A percentile compares a stretch with the other conserved stretches of the same genome.
These are phyloP conservation scores for Linhomoeus sp. DNA, from an alignment of 2,888 invertebrate species.

Conservation along the genomic window DNA sequence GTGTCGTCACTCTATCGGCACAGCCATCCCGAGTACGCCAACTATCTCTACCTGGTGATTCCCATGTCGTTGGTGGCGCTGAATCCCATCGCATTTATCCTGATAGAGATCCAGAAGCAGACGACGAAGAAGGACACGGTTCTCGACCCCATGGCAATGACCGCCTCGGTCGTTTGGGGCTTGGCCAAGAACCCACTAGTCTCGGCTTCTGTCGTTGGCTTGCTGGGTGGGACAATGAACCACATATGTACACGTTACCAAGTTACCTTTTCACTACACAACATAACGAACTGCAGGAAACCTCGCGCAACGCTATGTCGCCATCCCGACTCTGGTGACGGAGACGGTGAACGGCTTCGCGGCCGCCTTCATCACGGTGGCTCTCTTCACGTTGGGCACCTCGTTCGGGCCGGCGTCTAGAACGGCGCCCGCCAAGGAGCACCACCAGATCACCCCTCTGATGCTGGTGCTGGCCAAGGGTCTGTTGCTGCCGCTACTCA, in stretches of 20 bases:
- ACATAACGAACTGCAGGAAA: neutral
- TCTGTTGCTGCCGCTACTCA: constrained; percentile 59
- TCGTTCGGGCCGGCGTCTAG: constrained; percentile 63
- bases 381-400: constrained; percentile 67
- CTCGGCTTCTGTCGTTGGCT: constrained; percentile 75
- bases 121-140: constrained; percentile 5
- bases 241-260: too few relatives aligned
- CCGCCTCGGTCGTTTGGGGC: too few relatives aligned
- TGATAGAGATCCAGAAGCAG: constrained; percentile 62
- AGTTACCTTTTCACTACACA: too few relatives aligned
- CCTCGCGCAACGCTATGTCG: neutral
- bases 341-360: constrained; percentile 14
- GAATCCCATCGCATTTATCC: constrained; percentile 69
- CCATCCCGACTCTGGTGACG: constrained; percentile 9
- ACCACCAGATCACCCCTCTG: constrained; percentile 57
- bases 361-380: constrained; percentile 65
- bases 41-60: constrained; percentile 75
- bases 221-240: too few relatives aligned
- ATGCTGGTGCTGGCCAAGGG: constrained; percentile 66
- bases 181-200: constrained; percentile 69
- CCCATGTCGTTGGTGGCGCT: constrained; percentile 76
- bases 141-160: constrained; percentile 16
- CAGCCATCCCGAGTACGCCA: constrained; percentile 67
- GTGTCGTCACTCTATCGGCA: constrained; percentile 63
- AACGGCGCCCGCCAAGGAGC: constrained; percentile 52